A percentile compares a stretch with the other conserved stretches of the same genome.
phyloP scores from a whole-genome alignment of 37 sponge, comb jelly and placozoan species.

The Axinella damicornis region DNA sequence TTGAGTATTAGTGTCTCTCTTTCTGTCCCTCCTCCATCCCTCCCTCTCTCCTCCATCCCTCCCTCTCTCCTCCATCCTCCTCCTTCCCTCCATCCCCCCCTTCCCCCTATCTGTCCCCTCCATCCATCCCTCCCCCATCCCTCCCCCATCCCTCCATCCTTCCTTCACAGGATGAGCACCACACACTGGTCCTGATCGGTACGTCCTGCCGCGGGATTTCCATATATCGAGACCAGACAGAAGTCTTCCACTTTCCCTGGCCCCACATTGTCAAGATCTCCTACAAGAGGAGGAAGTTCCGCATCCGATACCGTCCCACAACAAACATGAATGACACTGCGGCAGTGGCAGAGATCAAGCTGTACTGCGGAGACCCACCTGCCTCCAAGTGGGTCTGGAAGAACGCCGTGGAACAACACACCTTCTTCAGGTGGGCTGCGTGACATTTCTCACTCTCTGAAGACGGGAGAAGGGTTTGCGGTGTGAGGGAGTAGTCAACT shows the following conservation, averaged over 20 bases:
- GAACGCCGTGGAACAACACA: slow-evolving; percentile 87
- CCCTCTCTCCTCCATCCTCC: background rate
- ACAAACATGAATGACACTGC: background rate
- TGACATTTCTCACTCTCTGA: background rate
- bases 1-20: too few species aligned
- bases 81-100: background rate
- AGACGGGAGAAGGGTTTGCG: background rate
- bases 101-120: slow-evolving; percentile 33
- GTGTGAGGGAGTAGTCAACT: background rate
- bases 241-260: slow-evolving; percentile 46
- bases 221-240: slow-evolving; percentile 30
- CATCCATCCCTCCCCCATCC: slow-evolving; percentile 20
- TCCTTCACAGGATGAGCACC: slow-evolving; percentile 31
- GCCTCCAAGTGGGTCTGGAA: slow-evolving; percentile 83
- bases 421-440: slow-evolving; percentile 80
- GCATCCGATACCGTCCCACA: slow-evolving; percentile 48
- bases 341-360: slow-evolving; percentile 11
- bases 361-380: slow-evolving; percentile 43
- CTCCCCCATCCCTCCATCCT: slow-evolving; percentile 38
- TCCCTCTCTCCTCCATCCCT: slow-evolving; percentile 10
- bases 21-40: too few species aligned
- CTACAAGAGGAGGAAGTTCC: slow-evolving; percentile 70
- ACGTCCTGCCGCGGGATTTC: slow-evolving; percentile 40
- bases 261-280: slow-evolving; percentile 75
- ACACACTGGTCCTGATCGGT: slow-evolving; percentile 20